Conservation (phyloP, 2,888 invertebrate species). For the Notocelia uddmanniana region DNA sequence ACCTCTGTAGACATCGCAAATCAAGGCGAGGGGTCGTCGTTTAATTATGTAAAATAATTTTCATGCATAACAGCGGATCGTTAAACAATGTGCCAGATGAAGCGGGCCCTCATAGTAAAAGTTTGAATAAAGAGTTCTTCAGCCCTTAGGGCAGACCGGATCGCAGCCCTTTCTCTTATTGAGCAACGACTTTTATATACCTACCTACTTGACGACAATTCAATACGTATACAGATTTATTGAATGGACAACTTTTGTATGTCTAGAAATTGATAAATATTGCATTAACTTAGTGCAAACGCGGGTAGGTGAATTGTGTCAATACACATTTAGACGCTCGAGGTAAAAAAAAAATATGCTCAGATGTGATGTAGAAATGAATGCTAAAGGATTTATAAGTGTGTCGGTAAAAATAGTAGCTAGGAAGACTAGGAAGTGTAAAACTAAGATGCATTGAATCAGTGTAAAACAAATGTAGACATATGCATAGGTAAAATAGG, state of each 20-base stretch:
- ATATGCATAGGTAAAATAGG: too few species aligned
- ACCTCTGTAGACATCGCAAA: constrained; percentile 80
- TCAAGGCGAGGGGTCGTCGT: constrained; percentile 75
- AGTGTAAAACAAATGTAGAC: neutral
- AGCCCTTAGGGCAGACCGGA: constrained; percentile 69
- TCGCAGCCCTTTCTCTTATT: constrained; percentile 63
- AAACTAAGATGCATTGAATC: neutral
- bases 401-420: neutral
- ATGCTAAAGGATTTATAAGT: neutral
- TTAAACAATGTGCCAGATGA: constrained; percentile 81
- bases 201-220: constrained; percentile 11
- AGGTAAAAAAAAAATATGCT: too few species aligned
- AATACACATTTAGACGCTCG: neutral
- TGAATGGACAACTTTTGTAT: constrained; percentile 5
- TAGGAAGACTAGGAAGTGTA: too few species aligned
- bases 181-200: constrained; percentile 51
- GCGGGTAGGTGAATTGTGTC: neutral
- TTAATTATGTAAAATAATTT: constrained; percentile 85
- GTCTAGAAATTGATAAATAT: neutral
- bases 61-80: constrained; percentile 78
- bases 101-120: constrained; percentile 70
- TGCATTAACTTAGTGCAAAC: neutral
- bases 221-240: neutral
- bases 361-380: neutral
- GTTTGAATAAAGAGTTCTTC: constrained; percentile 73